A percentile compares a stretch with the other conserved stretches of the same genome.
Evolutionary conservation across 1,140 invertebrate genomes (phyloP).

Genomic region (Drosophila eugracilis): DNA sequence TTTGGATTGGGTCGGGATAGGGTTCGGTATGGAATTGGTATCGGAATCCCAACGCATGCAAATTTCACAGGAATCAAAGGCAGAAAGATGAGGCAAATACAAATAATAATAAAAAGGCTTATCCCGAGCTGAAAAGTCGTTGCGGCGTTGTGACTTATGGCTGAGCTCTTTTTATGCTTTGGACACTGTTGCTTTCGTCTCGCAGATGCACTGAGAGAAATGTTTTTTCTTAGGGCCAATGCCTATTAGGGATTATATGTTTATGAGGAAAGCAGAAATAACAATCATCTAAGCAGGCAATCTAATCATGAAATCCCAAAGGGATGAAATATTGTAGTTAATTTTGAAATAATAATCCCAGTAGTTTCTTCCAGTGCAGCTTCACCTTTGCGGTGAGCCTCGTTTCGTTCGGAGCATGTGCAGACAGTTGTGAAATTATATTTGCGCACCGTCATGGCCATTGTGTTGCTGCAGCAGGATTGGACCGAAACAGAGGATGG

Average conservation of each 20-base stretch:
- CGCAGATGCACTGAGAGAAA: constrained; percentile 28
- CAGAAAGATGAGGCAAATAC: constrained; percentile 51
- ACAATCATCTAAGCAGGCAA: too few relatives aligned
- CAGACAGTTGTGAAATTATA: constrained; percentile 84
- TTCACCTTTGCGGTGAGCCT: constrained; percentile 36
- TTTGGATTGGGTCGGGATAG: constrained; percentile 32
- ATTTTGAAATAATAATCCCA: too few relatives aligned
- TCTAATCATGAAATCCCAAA: too few relatives aligned
- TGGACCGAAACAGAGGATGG: constrained; percentile 11
- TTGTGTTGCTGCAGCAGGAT: constrained; percentile 57
- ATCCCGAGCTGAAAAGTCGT: constrained; percentile 58
- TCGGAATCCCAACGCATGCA: constrained; percentile 59
- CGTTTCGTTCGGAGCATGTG: constrained; percentile 69
- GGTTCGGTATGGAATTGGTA: constrained; percentile 32
- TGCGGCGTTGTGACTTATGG: constrained; percentile 58
- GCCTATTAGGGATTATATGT: too few relatives aligned
- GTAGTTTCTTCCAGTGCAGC: constrained; percentile 21
- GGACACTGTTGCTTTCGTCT: constrained; percentile 53
- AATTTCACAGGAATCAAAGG: constrained; percentile 81
- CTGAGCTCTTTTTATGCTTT: constrained; percentile 37
- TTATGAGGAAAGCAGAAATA: background rate
- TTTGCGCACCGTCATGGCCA: constrained; percentile 79
- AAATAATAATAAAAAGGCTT: constrained; percentile 77
- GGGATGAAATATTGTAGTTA: too few relatives aligned
- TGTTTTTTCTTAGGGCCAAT: too few relatives aligned